Base-by-base conservation (phyloP, 2,113 vertebrate genomes). In the Cyprinodon variegatus region DNA sequence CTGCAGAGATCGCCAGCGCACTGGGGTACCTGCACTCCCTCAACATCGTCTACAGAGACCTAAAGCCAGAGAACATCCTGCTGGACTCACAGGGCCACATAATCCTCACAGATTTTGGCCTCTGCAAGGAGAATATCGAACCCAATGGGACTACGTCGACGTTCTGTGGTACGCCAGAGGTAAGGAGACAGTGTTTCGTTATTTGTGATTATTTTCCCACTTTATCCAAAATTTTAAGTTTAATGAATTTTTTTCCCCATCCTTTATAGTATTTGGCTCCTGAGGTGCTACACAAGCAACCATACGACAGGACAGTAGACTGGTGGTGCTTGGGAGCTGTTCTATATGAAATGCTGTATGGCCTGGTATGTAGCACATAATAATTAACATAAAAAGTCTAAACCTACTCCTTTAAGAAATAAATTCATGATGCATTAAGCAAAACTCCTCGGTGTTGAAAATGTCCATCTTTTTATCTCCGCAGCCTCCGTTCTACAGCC, bases 291-390 rank as follows among this genome's bases (percentile, higher is more conserved):
- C 97, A 99, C 86, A 99, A 99, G 94, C 97, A 99, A 89, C 97
- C 98, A 0, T 99, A 99, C 8, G 98, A 99, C 89, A 90, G 98
- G 41, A 98, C 98, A 0, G 98, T 99, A 72, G 98, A 99, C 93
- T 99, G 98, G 97, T 99, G 98, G 98, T 99, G 98, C 88, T 95
- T 99, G 74, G 98, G 98, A 46, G 98, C 98, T 1, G 98, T 99
- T 77, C 91, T 99, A 14, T 99, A 98, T 1, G 98, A 99, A 92
- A 99, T 99, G 98, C 94, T 99, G 1, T 99, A 99, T 79, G 98
- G 98, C 91, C 89, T 99, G 96, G 98, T 99, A 93, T 96, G 96
- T 84, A 37, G 64, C 15, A 6, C 3, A 12, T 38, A 11, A 6
- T 38, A 9, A 4, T 37, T 67, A 11, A 20, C 5, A 43, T 15